Percentiles rank a stretch among this genome's conserved stretches.
Evolutionary conservation across 2,888 invertebrate genomes (phyloP).

Genomic region (Cephus pulcher): DNA sequence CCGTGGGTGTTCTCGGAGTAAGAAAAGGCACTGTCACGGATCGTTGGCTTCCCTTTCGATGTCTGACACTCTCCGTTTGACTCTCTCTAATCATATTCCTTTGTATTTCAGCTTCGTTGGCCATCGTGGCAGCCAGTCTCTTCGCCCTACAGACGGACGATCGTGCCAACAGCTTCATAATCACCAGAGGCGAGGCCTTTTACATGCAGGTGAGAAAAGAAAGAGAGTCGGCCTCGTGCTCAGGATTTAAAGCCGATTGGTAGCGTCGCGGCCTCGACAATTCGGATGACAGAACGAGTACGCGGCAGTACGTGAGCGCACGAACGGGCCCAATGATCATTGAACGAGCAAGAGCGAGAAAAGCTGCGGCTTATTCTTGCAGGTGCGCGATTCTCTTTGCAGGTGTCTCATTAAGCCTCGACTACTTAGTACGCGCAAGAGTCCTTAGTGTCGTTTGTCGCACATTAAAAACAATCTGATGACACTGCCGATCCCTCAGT

Average conservation of each 20-base stretch:
- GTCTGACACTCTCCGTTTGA: not conserved
- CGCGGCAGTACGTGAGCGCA: not conserved
- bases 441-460: not conserved
- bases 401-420: conserved; percentile 22
- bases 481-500: conserved; percentile 50
- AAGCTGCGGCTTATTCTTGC: not conserved
- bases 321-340: not conserved
- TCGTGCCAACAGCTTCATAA: conserved; percentile 77
- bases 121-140: conserved; percentile 83
- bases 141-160: conserved; percentile 90
- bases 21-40: not conserved
- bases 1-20: not conserved
- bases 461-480: conserved; percentile 61
- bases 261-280: not conserved
- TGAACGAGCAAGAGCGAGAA: not conserved
- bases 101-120: conserved; percentile 77
- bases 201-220: conserved; percentile 81
- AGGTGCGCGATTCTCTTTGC: conserved; percentile 5
- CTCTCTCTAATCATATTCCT: not conserved
- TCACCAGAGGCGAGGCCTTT: conserved; percentile 85
- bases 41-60: no score
- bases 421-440: conserved; percentile 12
- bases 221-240: conserved; percentile 2
- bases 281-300: not conserved
- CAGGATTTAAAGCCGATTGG: not conserved